Conservation (phyloP, 2,113 vertebrate species). For the Dipodomys ordii region DNA sequence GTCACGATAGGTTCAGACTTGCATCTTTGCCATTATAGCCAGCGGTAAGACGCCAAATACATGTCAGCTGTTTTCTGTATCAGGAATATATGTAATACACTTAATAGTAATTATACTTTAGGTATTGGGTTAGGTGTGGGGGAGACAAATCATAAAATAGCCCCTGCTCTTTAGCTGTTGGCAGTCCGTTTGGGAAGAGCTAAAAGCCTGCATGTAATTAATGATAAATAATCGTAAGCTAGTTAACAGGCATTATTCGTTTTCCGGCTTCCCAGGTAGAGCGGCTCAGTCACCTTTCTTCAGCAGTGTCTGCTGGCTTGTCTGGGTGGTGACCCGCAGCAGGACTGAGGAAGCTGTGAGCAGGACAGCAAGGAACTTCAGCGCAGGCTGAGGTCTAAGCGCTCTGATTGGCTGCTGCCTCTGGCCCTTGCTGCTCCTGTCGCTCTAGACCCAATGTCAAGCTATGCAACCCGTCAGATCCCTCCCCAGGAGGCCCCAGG, state of each 20-base stretch:
- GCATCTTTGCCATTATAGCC: neutral
- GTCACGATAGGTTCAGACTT: too few relatives aligned
- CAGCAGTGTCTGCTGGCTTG: neutral
- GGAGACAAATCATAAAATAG: neutral
- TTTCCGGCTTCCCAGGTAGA: neutral
- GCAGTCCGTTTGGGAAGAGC: neutral
- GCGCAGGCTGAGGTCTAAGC: too few relatives aligned
- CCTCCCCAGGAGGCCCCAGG: neutral
- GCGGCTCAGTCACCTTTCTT: neutral
- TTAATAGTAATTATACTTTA: neutral
- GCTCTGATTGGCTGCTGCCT: too few relatives aligned
- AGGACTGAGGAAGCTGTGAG: too few relatives aligned
- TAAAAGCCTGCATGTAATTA: neutral
- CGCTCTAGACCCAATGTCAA: too few relatives aligned
- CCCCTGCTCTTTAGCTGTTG: neutral
- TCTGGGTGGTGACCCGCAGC: too few relatives aligned
- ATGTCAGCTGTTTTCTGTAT: neutral
- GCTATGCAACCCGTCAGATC: neutral
- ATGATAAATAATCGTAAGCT: neutral
- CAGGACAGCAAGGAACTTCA: too few relatives aligned
- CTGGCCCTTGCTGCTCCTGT: too few relatives aligned
- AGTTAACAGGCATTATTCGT: neutral
- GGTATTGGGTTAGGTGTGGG: neutral
- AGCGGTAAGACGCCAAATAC: neutral
- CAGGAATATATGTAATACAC: neutral